Conservation (phyloP, 2,888 invertebrate genomes). For the Diaprepes abbreviatus region DNA sequence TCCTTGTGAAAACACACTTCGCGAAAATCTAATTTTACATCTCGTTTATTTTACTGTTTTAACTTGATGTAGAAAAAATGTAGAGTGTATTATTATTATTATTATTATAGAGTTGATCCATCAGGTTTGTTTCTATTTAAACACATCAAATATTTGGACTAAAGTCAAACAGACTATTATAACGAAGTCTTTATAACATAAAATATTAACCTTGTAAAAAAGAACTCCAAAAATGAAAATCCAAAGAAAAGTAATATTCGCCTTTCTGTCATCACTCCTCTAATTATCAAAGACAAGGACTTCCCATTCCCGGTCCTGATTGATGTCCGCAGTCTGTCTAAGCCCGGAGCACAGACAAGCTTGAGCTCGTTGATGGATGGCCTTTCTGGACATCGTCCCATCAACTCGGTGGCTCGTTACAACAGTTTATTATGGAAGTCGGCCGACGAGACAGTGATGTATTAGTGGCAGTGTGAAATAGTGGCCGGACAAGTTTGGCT, state of each 20-base stretch:
- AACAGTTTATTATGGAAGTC: constrained; percentile 39
- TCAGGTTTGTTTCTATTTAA: too few species aligned
- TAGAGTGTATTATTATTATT: too few species aligned
- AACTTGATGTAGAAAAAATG: too few species aligned
- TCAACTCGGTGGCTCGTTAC: constrained; percentile 39
- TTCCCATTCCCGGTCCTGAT: constrained; percentile 22
- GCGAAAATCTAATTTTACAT: too few species aligned
- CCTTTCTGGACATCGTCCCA: constrained; percentile 23
- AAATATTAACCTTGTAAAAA: too few species aligned
- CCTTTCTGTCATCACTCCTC: neutral
- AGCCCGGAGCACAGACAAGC: constrained; percentile 22
- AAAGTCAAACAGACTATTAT: too few species aligned
- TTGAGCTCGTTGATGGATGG: constrained; percentile 28
- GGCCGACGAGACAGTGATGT: constrained; percentile 32
- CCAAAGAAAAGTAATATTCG: neutral
- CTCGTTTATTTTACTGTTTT: too few species aligned
- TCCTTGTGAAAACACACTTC: too few species aligned
- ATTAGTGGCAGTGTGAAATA: constrained; percentile 24
- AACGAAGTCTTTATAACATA: too few species aligned
- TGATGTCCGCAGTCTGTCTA: constrained; percentile 18
- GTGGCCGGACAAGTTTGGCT: constrained; percentile 12
- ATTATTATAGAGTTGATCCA: too few species aligned
- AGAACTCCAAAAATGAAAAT: neutral
- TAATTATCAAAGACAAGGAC: constrained; percentile 17
- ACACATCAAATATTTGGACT: too few species aligned